phyloP scores from a whole-genome alignment of 2,113 vertebrate genomes.

The Cavia porcellus region DNA sequence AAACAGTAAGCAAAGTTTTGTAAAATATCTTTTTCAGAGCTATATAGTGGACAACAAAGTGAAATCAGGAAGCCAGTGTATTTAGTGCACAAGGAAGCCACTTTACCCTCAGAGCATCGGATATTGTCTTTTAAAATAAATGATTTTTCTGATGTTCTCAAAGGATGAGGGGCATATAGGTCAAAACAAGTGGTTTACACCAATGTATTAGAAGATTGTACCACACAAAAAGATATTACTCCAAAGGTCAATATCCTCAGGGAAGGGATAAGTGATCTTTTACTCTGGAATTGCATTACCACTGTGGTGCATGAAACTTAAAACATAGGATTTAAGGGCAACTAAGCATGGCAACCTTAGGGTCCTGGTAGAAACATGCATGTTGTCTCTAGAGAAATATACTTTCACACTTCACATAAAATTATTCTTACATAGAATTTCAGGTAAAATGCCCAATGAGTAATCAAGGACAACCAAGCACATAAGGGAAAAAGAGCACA shows the following conservation, averaged over 20 bases:
- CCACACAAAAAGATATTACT: not conserved
- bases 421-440: slow-evolving; percentile 26
- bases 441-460: not conserved
- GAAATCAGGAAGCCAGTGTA: not conserved
- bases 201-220: not conserved
- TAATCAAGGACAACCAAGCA: not conserved
- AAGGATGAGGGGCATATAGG: not conserved
- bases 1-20: not conserved
- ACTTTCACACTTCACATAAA: slow-evolving; percentile 1
- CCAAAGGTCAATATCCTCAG: not conserved
- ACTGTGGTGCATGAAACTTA: not conserved
- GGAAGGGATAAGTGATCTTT: not conserved
- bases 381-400: not conserved
- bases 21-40: slow-evolving; percentile 6
- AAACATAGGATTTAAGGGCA: not conserved
- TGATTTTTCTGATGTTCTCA: not conserved
- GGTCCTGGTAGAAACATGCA: not conserved
- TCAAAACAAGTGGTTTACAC: not conserved
- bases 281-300: not conserved
- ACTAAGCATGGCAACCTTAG: not conserved
- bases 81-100: not conserved
- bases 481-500: not conserved
- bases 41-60: not conserved
- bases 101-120: not conserved
- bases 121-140: not conserved